Evolutionary conservation across 1,140 invertebrate species (phyloP), one percentile per base, ranked within the genome.

Genomic region (Drosophila gunungcola): DNA sequence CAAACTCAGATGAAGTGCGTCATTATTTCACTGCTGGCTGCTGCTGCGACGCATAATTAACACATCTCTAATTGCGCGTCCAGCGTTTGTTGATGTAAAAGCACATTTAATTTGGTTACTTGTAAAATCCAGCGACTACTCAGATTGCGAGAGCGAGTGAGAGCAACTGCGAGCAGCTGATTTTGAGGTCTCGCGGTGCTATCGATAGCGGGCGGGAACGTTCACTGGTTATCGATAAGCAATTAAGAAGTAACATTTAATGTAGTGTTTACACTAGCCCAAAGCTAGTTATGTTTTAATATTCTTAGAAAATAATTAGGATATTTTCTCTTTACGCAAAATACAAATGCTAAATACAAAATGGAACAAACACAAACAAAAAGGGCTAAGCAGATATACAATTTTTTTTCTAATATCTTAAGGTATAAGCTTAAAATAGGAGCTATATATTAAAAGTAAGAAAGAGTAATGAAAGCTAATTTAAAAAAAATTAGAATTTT

Each of bases 31-130:
- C 48, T 49, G 48, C 29, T 56, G 32, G 32, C 34, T 38, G 43
- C 46, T 58, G 43, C 58, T 55, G 72, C 45, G 54, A 36, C 53
- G 54, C 73, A 75, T 65, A 57, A 53, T 63, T 63, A 42, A 46
- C 43, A 21, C 62, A 48, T 74, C 61, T 36, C 48, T 75, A 53
- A 56, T 64, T 75, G 53, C 51, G 39, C 60, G 29, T 48, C 41
- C 42, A 63, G 51, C 60, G 73, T 65, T 75, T 75, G 53, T 65
- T 75, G 73, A 52, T 67, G 61, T 75, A 73, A 73, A 73, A 74
- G 65, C 69, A 73, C 72, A 74, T 74, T 74, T 64, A 75, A 75
- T 75, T 75, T 75, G 32, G 72, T 51, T 43, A 53, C 34, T 57
- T 75, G 52, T 48, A 42, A 74, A 63, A 51, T 51, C 13, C 49